Base-by-base conservation (phyloP, 2,888 invertebrate species). In the Platycheirus rosarum region DNA sequence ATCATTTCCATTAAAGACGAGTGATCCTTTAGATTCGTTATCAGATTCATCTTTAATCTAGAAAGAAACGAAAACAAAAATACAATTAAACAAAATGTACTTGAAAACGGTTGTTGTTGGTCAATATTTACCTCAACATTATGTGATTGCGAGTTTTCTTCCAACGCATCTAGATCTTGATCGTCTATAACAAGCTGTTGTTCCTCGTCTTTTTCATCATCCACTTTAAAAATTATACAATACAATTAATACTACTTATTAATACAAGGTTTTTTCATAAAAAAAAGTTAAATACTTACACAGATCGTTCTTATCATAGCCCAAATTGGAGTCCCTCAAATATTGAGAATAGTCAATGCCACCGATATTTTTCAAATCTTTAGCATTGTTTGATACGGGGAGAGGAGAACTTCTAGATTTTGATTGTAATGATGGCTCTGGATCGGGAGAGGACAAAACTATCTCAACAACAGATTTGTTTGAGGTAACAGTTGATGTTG, bases 121-220 rank as follows among this genome's bases (percentile, higher is more conserved):
- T n/a, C 2, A 23, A 32, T 2, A 42, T 40, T 26, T 37, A 71
- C 77, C 57, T 73, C 70, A 11, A 18, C n/a, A 0, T 80, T 49
- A 18, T 29, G 42, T 2, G 13, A 13, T 69, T 35, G 32, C 9
- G 80, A 74, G 11, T 80, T 85, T 0, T 86, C 85, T 18, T 86
- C 85, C 18, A 84, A 70, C 8, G 86, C 85, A 35, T 89, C 89
- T 94, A 87, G 78, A 57, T 89, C 88, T 69, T 88, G 89, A 85
- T 90, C 88, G 82, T 89, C 88, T 55, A 90, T 86, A 65, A 90
- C 87, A 78, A 89, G 84, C 29, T 32, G 29, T 79, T 89, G 89
- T 88, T 92, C 92, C 71, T 92, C 92, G 84, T 90, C 91, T 73
- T 93, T 93, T 86, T 93, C 93, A 65, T 92, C 93, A 85, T 92